Evolutionary conservation across 2,888 invertebrate species (phyloP).

Genomic region (Drosophila histrio): DNA sequence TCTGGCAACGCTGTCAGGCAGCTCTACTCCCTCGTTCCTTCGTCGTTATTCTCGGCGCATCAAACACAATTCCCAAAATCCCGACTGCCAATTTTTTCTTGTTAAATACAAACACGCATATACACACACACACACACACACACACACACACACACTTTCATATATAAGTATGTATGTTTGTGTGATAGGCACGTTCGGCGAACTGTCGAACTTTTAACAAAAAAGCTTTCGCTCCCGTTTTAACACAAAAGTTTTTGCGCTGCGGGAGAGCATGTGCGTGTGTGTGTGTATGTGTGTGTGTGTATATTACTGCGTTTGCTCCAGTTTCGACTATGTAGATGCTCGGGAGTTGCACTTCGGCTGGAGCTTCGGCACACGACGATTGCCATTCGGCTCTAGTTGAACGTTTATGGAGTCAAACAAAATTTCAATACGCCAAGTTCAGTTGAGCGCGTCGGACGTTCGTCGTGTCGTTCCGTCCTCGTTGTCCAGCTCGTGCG

Average conservation of each 20-base stretch:
- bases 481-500: conserved; percentile 8
- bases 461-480: conserved; percentile 60
- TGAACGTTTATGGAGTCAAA: conserved; percentile 51
- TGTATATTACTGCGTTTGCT: conserved; percentile 62
- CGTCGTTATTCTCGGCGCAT: conserved; percentile 37
- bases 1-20: conserved; percentile 64
- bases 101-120: conserved; percentile 55
- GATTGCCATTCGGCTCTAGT: conserved; percentile 46
- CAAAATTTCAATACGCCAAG: conserved; percentile 78
- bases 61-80: conserved; percentile 68
- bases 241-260: conserved; percentile 34
- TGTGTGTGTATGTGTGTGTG: conserved; percentile 19
- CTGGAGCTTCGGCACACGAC: conserved; percentile 27
- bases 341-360: conserved; percentile 40
- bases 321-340: conserved; percentile 57
- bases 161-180: not conserved
- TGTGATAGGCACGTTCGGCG: conserved; percentile 36
- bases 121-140: conserved; percentile 4
- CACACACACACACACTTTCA: conserved; percentile 14
- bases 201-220: conserved; percentile 59
- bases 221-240: conserved; percentile 73
- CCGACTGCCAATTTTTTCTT: conserved; percentile 68
- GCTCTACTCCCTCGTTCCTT: not conserved
- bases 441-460: conserved; percentile 82
- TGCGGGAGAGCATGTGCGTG: conserved; percentile 46